A percentile compares a stretch with the other conserved stretches of the same genome.
Evolutionary conservation across 2,113 vertebrate species (phyloP).

Genomic region (Chlamydotis undulata): DNA sequence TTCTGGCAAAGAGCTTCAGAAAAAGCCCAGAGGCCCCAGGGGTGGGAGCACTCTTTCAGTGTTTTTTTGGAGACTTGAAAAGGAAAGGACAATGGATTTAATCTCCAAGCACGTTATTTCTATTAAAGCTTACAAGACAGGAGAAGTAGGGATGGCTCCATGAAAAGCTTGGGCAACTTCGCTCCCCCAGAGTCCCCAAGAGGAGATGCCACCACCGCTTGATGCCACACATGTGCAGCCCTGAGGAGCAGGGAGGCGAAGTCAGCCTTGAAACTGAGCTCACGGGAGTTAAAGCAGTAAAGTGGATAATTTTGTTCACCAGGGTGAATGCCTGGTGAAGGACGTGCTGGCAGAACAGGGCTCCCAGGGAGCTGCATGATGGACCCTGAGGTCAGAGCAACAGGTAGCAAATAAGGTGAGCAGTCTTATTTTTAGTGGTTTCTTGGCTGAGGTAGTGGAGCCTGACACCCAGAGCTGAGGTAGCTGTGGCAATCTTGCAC

Average conservation of each 20-base stretch:
- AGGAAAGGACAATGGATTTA: not conserved
- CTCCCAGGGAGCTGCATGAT: not conserved
- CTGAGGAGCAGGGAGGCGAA: not conserved
- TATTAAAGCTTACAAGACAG: not conserved
- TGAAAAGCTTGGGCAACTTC: not conserved
- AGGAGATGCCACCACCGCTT: not conserved
- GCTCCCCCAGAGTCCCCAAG: not conserved
- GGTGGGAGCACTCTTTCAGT: not conserved
- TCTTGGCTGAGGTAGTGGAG: not conserved
- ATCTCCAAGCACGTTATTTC: not conserved
- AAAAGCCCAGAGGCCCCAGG: not conserved
- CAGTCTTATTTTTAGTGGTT: not conserved
- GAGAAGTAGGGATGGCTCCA: not conserved
- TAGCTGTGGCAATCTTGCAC: not conserved
- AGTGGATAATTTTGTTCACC: not conserved
- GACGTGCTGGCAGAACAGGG: not conserved
- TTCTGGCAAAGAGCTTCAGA: not conserved
- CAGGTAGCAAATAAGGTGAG: not conserved
- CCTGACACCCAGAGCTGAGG: not conserved
- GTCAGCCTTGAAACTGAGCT: not conserved
- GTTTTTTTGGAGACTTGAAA: not conserved
- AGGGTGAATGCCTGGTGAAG: not conserved
- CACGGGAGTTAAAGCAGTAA: not conserved
- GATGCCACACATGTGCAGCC: fast-evolving
- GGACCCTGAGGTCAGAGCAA: not conserved